Evolutionary conservation across 1,140 invertebrate genomes (phyloP), one percentile per base, ranked within the genome.

Genomic region (Brachionus calyciflorus): DNA sequence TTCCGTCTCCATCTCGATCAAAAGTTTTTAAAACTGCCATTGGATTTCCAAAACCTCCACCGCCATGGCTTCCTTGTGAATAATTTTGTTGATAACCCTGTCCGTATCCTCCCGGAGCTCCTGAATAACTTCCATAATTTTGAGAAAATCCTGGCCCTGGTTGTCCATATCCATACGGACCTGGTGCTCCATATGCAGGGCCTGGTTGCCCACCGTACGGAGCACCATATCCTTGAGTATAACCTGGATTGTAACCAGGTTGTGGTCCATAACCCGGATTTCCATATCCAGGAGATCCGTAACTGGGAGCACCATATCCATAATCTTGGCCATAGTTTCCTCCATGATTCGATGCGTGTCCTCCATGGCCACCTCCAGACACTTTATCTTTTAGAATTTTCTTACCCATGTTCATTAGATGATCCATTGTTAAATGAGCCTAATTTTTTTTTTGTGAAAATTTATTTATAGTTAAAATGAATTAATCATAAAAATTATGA

Each of bases 1-100:
- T 49, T 73, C 69, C 69, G 14, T 73, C 69, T 49, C 69, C 69
- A 51, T 73, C 69, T 49, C 46, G 19, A 51, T 73, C 69, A 30
- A 73, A 73, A n/a, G 21, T 37, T 51, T 73, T 73, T 4, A 73
- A 49, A 53, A 73, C 51, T 12, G 3, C 41, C 60, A 65, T 65
- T 44, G 60, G 41, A 26, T 44, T 21, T 19, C 60, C 40, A 44
- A 26, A 28, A 28, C 41, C 41, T 12, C 60, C 41, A 46, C 44
- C 14, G 5, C 44, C 44, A 46, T 46, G 44, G 9, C 33, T 9
- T 37, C 4, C 3, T 37, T 37, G 33, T 37, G 33, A 5, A 9
- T 3, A 37, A 5, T 5, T 9, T 3, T 37, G 33, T 37, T 37
- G 33, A 9, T 9, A 37, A 40, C 17, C 3, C 2, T 33, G n/a